Conservation (phyloP, 2,797 vertebrate genomes). For the Gobio occitaniae region DNA sequence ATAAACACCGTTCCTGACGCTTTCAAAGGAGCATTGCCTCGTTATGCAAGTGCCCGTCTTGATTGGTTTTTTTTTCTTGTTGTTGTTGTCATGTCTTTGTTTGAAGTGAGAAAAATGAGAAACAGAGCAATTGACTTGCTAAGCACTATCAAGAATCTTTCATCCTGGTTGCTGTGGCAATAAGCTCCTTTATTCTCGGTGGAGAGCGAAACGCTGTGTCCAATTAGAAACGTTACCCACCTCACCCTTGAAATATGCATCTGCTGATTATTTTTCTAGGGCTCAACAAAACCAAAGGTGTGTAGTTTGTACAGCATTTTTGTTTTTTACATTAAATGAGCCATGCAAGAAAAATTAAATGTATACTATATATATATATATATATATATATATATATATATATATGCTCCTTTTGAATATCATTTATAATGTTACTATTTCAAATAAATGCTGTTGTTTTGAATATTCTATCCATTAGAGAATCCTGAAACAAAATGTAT, state of each 20-base stretch:
- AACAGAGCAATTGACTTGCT: constrained; percentile 54
- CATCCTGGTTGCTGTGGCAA: constrained; percentile 62
- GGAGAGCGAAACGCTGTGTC: constrained; percentile 17
- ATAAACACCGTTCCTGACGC: neutral
- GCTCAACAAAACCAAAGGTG: neutral
- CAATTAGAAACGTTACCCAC: constrained; percentile 29
- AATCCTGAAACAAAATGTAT: too few species aligned
- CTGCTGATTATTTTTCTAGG: constrained; percentile 11
- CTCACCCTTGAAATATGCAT: constrained; percentile 26
- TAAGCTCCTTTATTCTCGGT: constrained; percentile 58
- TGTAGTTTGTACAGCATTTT: neutral
- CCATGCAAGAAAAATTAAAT: too few species aligned
- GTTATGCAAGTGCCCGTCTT: neutral
- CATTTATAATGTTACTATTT: neutral
- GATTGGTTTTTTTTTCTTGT: constrained; percentile 1
- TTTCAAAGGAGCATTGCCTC: constrained; percentile 9
- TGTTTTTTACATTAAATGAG: too few species aligned
- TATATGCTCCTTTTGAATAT: too few species aligned
- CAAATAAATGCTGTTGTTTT: neutral
- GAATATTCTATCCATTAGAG: too few species aligned
- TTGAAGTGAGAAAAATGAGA: constrained; percentile 54
- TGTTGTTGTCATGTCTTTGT: constrained; percentile 18
- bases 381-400: too few species aligned
- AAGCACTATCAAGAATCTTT: constrained; percentile 54
- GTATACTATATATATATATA: too few species aligned